Base-by-base conservation (phyloP, 2,888 invertebrate genomes). In the Scaptomyza caliginosa region DNA sequence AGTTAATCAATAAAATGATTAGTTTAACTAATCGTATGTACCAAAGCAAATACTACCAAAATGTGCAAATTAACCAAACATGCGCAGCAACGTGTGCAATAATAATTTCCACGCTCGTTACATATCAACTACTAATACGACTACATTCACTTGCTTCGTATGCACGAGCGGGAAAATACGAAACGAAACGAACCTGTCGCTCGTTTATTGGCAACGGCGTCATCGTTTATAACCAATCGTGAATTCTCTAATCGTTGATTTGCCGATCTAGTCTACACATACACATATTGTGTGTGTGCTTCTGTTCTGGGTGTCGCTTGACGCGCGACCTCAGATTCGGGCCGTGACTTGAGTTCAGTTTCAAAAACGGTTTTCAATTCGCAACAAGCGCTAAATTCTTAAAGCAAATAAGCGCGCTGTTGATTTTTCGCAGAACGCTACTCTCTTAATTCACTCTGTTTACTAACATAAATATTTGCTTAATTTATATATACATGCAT, bases 321-420 rank as follows among this genome's bases (percentile, higher is more conserved):
- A 74, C 69, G 79, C 69, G 75, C 74, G 71, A 72, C 64, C 77
- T 79, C 73, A 82, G 45, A n/a, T 24, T 77, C 73, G 79, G 45
- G 21, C 30, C 57, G 57, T 45, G 59, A 39, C 45, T 21, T 32
- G 45, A 46, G 58, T 32, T 57, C 59, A 59, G 85, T 85, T 82
- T 72, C 42, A 74, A 70, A 82, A 85, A 70, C 77, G 71, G 69
- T 79, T 83, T 77, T 67, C 74, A 70, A 75, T 85, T 85, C 63
- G 83, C 83, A 85, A 77, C 83, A 83, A 85, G 79, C 72, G 69
- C 62, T 68, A 64, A 85, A 84, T 83, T 82, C 67, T 63, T 66
- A 71, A 66, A 51, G 77, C 74, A 85, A 84, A 84, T 67, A 82
- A 69, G 60, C 77, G 66, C 77, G 67, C 71, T 69, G 71, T 74